Base-by-base conservation (phyloP, 2,113 vertebrate species). In the Lutjanus erythropterus region DNA sequence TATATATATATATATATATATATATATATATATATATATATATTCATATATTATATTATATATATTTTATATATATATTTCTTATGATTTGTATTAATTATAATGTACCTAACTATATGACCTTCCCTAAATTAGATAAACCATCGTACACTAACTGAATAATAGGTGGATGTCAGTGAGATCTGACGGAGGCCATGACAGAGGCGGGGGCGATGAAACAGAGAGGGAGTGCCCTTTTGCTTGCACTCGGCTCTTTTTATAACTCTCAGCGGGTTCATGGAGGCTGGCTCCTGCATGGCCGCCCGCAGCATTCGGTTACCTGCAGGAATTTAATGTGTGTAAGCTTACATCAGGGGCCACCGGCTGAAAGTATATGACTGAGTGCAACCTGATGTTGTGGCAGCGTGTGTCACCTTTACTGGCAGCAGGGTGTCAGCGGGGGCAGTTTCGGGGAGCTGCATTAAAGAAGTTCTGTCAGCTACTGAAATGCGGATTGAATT, bases 321-420 rank as follows among this genome's bases (percentile, higher is more conserved):
- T 58, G 31, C 27, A 89, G 80, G 83, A 86, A 89, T 92, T 84
- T 58, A 46, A 84, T 83, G 82, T 87, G 85, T 78, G 74, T 49
- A 31, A 65, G 76, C 84, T 84, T 87, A 85, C 90, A 91, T 92
- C 82, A 88, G 81, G 64, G 65, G 81, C 79, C 71, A 64, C 71
- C 41, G 66, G 39, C 72, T 78, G 65, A 18, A 14, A 78, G 74
- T 78, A 47, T 71, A 71, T 67, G 79, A 71, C 69, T 29, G 27
- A 58, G 69, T 75, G 73, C 46, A 64, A 49, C 46, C 71, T 85
- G 76, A 82, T 64, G 79, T 70, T 83, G 39, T 81, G 80, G 80
- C 81, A 76, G 76, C 2, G 4, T 76, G 70, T 79, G 82, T 86
- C 79, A 84, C 84, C 78, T 84, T 81, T 73, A 64, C 72, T 80